Conservation (phyloP, 2,797 vertebrate genomes). For the Falco columbarius region DNA sequence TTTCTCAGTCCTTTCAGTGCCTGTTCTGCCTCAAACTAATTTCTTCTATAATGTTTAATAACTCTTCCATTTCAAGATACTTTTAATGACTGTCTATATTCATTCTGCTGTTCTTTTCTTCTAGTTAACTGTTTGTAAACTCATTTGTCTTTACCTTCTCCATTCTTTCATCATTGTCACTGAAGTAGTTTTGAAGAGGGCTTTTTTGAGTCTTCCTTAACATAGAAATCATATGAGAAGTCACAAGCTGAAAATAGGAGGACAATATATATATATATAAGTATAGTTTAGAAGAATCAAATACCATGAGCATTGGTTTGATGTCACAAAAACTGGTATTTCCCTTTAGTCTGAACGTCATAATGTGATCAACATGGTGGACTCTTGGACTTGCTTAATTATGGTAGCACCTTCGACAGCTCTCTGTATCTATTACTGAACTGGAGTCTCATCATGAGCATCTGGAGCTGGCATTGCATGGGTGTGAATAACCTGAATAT, state of each 20-base stretch:
- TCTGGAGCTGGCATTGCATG: background rate
- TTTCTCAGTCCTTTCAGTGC: slow-evolving; percentile 66
- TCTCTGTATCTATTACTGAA: background rate
- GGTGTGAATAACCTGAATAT: background rate
- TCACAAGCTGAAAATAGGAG: background rate
- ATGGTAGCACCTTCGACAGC: background rate
- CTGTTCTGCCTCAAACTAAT: slow-evolving; percentile 76
- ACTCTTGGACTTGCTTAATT: background rate
- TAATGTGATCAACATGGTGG: background rate
- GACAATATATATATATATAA: background rate
- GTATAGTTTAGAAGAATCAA: background rate
- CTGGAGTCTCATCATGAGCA: background rate
- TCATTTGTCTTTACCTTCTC: slow-evolving; percentile 48
- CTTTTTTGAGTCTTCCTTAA: background rate
- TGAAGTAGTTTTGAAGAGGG: background rate
- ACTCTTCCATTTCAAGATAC: slow-evolving; percentile 45
- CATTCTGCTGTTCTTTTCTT: slow-evolving; percentile 43
- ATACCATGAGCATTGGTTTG: background rate
- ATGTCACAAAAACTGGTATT: background rate
- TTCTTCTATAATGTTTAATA: slow-evolving; percentile 70
- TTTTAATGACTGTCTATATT: slow-evolving; percentile 39
- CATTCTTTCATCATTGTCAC: slow-evolving; percentile 21
- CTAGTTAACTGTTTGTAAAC: slow-evolving; percentile 58
- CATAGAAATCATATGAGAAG: background rate
- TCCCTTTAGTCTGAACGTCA: background rate